These are phyloP conservation scores for Helostoma temminkii DNA, from an alignment of 2,797 vertebrate species.

Conservation along the genomic window DNA sequence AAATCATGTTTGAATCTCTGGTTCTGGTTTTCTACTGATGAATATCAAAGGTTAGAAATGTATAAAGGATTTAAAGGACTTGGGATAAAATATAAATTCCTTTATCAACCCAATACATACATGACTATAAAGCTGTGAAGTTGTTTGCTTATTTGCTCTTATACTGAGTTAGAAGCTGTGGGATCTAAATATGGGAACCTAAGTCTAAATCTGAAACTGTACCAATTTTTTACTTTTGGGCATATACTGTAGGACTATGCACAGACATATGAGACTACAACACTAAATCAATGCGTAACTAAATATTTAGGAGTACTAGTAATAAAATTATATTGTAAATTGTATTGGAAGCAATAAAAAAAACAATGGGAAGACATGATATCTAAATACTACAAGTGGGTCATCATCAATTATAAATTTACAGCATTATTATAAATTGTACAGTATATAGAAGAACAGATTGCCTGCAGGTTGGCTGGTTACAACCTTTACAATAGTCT, in stretches of 20 bases:
- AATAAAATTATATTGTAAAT: not conserved
- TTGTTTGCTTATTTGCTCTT: constrained; percentile 21
- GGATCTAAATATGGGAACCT: not conserved
- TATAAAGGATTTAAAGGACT: too few species aligned
- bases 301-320: constrained; percentile 7
- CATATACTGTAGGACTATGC: not conserved
- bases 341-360: not conserved
- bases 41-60: not conserved
- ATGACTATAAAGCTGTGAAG: constrained; percentile 63
- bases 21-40: not conserved
- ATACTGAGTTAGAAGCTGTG: constrained; percentile 3
- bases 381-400: too few species aligned
- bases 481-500: constrained; percentile 65
- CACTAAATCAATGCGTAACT: constrained; percentile 34
- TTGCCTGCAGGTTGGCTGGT: constrained; percentile 76
- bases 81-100: constrained; percentile 5
- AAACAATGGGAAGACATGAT: not conserved
- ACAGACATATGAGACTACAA: constrained; percentile 27
- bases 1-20: too few species aligned
- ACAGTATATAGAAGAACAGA: constrained; percentile 15
- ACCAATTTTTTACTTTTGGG: not conserved
- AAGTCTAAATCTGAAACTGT: constrained; percentile 16
- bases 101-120: constrained; percentile 9
- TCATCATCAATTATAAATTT: not conserved
- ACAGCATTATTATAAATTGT: constrained; percentile 12